Evolutionary conservation across 2,797 vertebrate species (phyloP), one percentile per base, ranked within the genome.

Genomic region (Poeciliopsis paucimaculata): DNA sequence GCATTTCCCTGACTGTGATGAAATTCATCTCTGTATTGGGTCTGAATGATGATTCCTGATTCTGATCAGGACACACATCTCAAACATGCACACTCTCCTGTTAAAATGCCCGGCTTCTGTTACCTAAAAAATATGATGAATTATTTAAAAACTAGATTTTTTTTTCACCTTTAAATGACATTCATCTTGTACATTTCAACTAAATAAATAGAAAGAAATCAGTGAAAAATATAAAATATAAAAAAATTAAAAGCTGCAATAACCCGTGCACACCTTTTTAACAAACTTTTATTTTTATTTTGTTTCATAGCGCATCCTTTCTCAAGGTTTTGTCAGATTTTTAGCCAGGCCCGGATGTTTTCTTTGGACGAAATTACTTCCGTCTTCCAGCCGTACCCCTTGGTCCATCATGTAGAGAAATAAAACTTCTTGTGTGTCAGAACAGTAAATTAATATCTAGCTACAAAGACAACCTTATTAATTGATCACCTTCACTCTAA

Each of bases 41-140:
- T 82, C 81, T 82, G 86, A 89, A 82, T 87, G 87, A 89, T 89
- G 87, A 91, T 91, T 93, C 89, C 91, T 66, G 0, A 75, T 46
- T 78, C 82, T 88, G 39, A 13, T 70, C 8, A 43, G 39, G 66
- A 43, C 39, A 70, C 5, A 1, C 26, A 45, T 71, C 41, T 28
- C 68, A 71, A 71, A 71, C 41, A 9, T 45, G 23, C 10, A 70
- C 23, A 16, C 68, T 71, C 41, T 13, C 41, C 26, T 18, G 68
- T 28, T 68, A 68, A 39, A 41, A 68, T 26, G 16, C 34, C 36
- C 1, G 10, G 8, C 39, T 66, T 71, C 45, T n/a, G 68, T 71
- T 39, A n/a, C 23, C 10, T 41, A 2, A 13, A 70, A 70, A n/a
- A 39, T 41, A 13, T 39, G 8, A 66, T 41, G 1, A 64, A 39